Percentiles rank a stretch among this genome's conserved stretches.
Conservation (phyloP, 2,888 invertebrate genomes). For the Lomographa bimaculata region DNA sequence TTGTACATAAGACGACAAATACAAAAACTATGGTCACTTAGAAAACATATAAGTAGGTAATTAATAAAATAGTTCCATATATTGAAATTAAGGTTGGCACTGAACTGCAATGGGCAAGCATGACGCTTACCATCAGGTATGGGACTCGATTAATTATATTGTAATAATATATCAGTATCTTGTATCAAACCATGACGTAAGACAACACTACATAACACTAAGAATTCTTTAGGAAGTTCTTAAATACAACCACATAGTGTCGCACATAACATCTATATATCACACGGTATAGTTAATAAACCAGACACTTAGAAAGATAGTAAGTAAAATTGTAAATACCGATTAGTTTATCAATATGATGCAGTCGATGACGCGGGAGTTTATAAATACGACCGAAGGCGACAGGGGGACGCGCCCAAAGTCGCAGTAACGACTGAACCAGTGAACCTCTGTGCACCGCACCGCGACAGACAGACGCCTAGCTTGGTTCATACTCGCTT, state of each 20-base stretch:
- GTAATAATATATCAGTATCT: too few relatives aligned
- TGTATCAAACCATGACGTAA: slow-evolving; percentile 40
- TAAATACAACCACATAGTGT: slow-evolving; percentile 8
- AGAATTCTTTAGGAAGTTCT: slow-evolving; percentile 17
- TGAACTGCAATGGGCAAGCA: too few relatives aligned
- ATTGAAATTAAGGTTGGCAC: too few relatives aligned
- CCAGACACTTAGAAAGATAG: slow-evolving; percentile 24
- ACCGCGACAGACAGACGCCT: slow-evolving; percentile 63
- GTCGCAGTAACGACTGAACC: slow-evolving; percentile 62
- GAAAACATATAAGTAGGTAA: too few relatives aligned
- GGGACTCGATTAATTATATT: too few relatives aligned
- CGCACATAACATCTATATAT: slow-evolving; percentile 9
- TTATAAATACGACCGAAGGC: slow-evolving; percentile 74
- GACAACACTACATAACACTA: slow-evolving; percentile 25
- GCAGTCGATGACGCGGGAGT: slow-evolving; percentile 64
- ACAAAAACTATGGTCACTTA: too few relatives aligned
- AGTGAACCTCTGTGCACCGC: slow-evolving; percentile 47
- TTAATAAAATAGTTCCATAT: too few relatives aligned
- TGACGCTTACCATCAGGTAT: too few relatives aligned
- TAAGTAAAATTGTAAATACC: slow-evolving; percentile 48
- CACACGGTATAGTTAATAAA: slow-evolving; percentile 16
- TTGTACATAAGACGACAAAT: too few relatives aligned
- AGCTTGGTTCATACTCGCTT: slow-evolving; percentile 49
- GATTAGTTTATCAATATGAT: slow-evolving; percentile 59
- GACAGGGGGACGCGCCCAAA: slow-evolving; percentile 76